These are phyloP conservation scores for Falco rusticolus DNA, from an alignment of 2,797 vertebrate species.

Conservation along the genomic window DNA sequence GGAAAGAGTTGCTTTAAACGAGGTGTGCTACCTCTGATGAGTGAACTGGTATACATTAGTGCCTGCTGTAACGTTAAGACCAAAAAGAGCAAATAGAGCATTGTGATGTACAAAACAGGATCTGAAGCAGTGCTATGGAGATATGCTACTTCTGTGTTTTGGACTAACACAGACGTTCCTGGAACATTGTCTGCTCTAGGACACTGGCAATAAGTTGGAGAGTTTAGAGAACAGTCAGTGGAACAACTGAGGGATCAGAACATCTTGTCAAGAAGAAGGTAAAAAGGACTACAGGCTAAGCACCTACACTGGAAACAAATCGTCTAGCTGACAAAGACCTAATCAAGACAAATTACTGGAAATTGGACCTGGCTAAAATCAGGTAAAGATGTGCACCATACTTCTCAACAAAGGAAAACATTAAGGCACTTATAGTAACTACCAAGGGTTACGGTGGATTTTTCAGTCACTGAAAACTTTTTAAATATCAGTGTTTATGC, in stretches of 20 bases:
- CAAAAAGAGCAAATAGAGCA: background rate
- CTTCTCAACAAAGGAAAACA: background rate
- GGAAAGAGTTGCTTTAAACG: background rate
- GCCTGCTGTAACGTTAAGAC: background rate
- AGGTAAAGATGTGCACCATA: background rate
- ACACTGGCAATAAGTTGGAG: background rate
- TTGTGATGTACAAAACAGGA: background rate
- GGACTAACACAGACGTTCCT: background rate
- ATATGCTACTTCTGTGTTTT: background rate
- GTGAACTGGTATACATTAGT: background rate
- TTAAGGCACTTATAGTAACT: background rate
- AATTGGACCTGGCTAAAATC: background rate
- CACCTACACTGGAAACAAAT: background rate
- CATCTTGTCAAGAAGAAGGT: background rate
- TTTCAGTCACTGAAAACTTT: background rate
- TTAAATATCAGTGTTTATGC: background rate
- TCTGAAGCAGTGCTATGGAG: background rate
- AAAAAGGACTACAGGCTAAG: background rate
- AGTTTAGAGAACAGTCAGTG: background rate
- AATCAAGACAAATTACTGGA: background rate
- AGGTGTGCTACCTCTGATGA: background rate
- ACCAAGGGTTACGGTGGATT: background rate
- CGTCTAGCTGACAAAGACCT: background rate
- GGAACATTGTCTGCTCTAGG: background rate
- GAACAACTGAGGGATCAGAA: background rate